These are phyloP conservation scores for Epinephelus malabaricus DNA, from an alignment of 2,797 vertebrate genomes.

Conservation along the genomic window DNA sequence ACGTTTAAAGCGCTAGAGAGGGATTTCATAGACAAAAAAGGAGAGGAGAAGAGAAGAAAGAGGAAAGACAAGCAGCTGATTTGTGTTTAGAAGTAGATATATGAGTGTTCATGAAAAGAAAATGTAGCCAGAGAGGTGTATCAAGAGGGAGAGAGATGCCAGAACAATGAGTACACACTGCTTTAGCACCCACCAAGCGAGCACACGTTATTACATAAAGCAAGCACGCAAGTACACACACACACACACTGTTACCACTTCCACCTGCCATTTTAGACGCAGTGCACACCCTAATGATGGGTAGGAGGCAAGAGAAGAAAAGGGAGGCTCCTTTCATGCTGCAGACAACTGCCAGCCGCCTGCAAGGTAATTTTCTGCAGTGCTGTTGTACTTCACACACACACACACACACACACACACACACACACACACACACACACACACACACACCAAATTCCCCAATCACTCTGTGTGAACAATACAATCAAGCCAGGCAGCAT, in stretches of 20 bases:
- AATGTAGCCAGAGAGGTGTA: conserved; percentile 41
- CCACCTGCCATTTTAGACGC: conserved; percentile 78
- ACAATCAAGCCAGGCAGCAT: conserved; percentile 69
- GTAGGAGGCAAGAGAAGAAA: conserved; percentile 70
- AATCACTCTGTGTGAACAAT: conserved; percentile 73
- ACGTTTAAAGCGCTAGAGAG: conserved; percentile 31
- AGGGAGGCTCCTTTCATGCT: conserved; percentile 78
- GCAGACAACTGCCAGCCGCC: conserved; percentile 67
- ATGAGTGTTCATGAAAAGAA: conserved; percentile 40
- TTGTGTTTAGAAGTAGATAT: conserved; percentile 31
- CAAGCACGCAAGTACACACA: conserved; percentile 21
- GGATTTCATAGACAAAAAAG: conserved; percentile 59
- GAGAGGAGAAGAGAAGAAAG: not conserved
- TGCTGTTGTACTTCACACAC: conserved; percentile 59
- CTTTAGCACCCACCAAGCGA: conserved; percentile 56
- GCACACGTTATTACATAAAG: conserved; percentile 72
- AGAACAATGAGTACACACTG: conserved; percentile 67
- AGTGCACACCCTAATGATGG: conserved; percentile 77
- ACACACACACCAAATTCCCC: conserved; percentile 66
- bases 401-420: conserved; percentile 18
- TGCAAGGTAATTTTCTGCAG: conserved; percentile 79
- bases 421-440: conserved; percentile 28
- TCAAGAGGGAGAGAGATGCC: conserved; percentile 53
- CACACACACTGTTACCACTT: conserved; percentile 46
- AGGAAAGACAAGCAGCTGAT: conserved; percentile 37